Conservation (phyloP, 2,113 vertebrate species). For the Petroica traversi region DNA sequence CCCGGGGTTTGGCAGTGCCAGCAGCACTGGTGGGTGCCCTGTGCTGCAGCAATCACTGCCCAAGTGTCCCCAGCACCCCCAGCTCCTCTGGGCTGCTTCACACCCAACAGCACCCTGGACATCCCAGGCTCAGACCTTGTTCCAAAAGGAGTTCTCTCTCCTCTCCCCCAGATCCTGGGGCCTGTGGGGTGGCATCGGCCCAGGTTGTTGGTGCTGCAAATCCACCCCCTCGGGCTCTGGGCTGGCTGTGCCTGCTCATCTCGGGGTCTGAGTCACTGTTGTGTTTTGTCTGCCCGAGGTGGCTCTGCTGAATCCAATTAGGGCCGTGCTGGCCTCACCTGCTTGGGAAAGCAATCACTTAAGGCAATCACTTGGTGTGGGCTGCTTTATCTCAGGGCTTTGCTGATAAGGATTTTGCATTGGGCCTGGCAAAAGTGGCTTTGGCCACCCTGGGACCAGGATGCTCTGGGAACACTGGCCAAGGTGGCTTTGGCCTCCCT, state of each 20-base stretch:
- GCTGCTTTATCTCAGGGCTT: not conserved
- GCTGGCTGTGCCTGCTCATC: not conserved
- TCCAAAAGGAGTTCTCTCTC: not conserved
- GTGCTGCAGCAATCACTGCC: not conserved
- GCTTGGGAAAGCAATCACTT: not conserved
- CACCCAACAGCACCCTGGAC: not conserved
- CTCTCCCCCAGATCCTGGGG: not conserved
- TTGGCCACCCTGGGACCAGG: fast-evolving
- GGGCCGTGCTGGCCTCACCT: not conserved
- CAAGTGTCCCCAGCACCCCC: not conserved
- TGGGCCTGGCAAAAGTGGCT: not conserved
- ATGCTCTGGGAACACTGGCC: fast-evolving
- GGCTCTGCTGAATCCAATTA: slow-evolving; percentile 25
- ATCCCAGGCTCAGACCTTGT: not conserved
- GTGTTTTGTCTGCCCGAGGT: not conserved
- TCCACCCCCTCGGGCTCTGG: not conserved
- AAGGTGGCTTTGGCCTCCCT: not conserved
- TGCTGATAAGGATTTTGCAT: not conserved
- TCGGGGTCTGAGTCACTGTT: not conserved
- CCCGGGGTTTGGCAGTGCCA: fast-evolving
- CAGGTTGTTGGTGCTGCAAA: not conserved
- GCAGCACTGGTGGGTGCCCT: not conserved
- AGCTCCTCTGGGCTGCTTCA: not conserved
- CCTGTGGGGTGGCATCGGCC: too few species aligned
- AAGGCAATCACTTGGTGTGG: too few species aligned